Evolutionary conservation across 2,888 invertebrate species (phyloP).

Genomic region (Arge pagana): DNA sequence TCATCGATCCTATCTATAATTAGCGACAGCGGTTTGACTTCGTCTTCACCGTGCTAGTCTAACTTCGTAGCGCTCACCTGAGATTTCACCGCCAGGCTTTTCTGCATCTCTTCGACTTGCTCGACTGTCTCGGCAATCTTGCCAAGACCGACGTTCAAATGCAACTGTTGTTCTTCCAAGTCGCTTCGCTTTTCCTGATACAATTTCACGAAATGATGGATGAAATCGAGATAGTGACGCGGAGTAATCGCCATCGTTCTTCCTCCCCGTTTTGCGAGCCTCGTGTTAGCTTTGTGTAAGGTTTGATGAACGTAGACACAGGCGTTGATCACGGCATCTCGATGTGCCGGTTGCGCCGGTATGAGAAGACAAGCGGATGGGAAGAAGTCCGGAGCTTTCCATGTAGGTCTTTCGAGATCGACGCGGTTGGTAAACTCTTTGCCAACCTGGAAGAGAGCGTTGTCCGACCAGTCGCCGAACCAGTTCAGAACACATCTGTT

Average conservation of each 20-base stretch:
- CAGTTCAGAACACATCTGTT: slow-evolving; percentile 99
- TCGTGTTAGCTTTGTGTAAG: slow-evolving; percentile 89
- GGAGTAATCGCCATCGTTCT: slow-evolving; percentile 98
- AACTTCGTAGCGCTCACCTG: slow-evolving; percentile 62
- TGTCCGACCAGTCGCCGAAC: slow-evolving; percentile 99
- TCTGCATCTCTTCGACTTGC: slow-evolving; percentile 99
- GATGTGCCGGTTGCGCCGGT: slow-evolving; percentile 76
- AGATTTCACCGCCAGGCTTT: slow-evolving; percentile 95
- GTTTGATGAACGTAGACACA: slow-evolving; percentile 99
- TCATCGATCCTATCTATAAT: not conserved
- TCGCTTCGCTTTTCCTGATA: slow-evolving; percentile 98
- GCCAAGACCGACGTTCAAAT: slow-evolving; percentile 96
- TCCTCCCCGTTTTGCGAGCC: slow-evolving; percentile 89
- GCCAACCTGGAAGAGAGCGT: slow-evolving; percentile 92
- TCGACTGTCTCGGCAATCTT: slow-evolving; percentile 99
- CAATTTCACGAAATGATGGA: slow-evolving; percentile 97
- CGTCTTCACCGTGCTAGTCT: not conserved
- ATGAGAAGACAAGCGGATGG: slow-evolving; percentile 83
- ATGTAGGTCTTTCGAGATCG: slow-evolving; percentile 87
- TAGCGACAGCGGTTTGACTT: not conserved
- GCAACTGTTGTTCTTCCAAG: slow-evolving; percentile 97
- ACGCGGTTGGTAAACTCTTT: slow-evolving; percentile 95
- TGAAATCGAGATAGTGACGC: slow-evolving; percentile 96
- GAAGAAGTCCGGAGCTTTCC: slow-evolving; percentile 88
- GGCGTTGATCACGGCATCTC: slow-evolving; percentile 98